Evolutionary conservation across 92 coral and sea anemone species (phyloP), one percentile per base, ranked within the genome.

Genomic region (Epizoanthus rinbou): DNA sequence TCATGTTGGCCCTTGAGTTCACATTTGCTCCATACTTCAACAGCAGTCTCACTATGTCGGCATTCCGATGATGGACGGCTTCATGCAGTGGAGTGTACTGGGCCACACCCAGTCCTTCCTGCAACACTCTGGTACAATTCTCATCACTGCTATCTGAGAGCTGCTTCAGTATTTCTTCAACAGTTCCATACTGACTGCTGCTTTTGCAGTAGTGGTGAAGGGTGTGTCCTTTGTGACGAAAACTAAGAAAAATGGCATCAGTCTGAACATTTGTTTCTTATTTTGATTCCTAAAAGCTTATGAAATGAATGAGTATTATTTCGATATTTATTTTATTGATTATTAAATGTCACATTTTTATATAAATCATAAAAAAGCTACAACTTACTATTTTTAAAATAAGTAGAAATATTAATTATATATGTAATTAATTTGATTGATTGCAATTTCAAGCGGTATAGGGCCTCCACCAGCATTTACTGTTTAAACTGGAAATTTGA

Each of bases 121-220:
- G 31, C 57, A 72, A 72, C 37, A 72, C 57, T 16, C 24, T 41
- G 21, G 28, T 72, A 14, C 13, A 72, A n/a, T 45, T 41, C 37
- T 21, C 54, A 0, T 69, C 54, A 37, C 47, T 19, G 4, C 33
- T 19, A 5, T 43, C 75, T 43, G 57, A 18, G 33, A 43, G 75
- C 21, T 43, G 57, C 18, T n/a, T 71, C 31, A 71, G 75, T 1
- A 71, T 71, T 8, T 8, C 58, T 31, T 71, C 75, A 18, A 71
- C 57, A 39, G n/a, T 71, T 25, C 22, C 57, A 71, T 43, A 43
- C 3, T 71, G 75, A 71, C 57, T 71, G 75, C 75, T 43, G 47
- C 57, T 71, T 43, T 43, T 71, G 58, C 75, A 71, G 57, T 71
- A 71, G 75, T 71, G 57, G 75, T 71, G 75, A 7, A 71, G 75